Evolutionary conservation across 2,113 vertebrate species (phyloP).

Genomic region (Eclectus roratus): DNA sequence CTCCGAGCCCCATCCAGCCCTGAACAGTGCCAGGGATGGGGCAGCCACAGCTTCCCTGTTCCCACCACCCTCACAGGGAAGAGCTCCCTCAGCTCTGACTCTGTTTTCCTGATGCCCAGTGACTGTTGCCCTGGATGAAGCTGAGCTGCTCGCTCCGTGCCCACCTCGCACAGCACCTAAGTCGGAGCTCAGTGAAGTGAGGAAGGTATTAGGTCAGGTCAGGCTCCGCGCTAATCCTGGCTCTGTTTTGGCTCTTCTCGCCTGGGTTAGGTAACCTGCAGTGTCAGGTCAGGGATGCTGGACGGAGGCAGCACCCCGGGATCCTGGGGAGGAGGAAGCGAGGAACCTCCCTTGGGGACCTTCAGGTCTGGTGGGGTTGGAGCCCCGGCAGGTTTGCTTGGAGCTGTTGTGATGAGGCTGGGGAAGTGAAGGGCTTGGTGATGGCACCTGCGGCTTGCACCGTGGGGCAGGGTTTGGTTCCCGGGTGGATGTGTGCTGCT

Average conservation of each 20-base stretch:
- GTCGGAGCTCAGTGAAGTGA: not conserved
- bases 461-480: not conserved
- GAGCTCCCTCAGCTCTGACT: not conserved
- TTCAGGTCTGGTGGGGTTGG: not conserved
- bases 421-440: not conserved
- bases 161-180: not conserved
- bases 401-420: not conserved
- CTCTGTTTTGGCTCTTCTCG: not conserved
- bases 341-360: not conserved
- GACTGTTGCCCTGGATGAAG: not conserved
- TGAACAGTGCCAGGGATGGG: not conserved
- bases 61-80: not conserved
- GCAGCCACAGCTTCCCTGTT: not conserved
- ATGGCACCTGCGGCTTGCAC: not conserved
- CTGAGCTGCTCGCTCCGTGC: rapidly evolving
- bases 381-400: not conserved
- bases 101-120: not conserved
- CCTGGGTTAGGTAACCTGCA: not conserved
- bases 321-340: not conserved
- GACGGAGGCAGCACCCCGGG: rapidly evolving
- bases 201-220: not conserved
- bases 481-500: not conserved
- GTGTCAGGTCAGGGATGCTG: not conserved
- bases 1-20: not conserved
- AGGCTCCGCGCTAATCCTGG: not conserved